phyloP scores from a whole-genome alignment of 2,888 invertebrate species.

The Hylaea fasciaria region DNA sequence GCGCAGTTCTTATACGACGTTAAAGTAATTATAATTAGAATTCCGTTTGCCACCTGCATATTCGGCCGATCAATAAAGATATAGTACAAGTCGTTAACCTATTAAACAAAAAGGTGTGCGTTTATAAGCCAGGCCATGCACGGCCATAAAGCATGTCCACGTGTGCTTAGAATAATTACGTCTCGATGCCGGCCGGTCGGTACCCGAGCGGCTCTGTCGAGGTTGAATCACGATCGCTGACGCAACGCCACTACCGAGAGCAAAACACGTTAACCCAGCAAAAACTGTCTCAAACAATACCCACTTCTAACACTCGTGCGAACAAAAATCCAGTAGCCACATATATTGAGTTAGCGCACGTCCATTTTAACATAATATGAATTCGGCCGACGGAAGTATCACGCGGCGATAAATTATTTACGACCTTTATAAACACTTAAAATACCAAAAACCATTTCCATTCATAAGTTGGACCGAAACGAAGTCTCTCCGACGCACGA shows the following conservation, averaged over 20 bases:
- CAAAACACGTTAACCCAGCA: slow-evolving; percentile 51
- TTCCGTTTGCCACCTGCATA: slow-evolving; percentile 48
- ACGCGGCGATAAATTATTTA: slow-evolving; percentile 82
- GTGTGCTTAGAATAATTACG: slow-evolving; percentile 81
- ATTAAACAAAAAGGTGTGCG: slow-evolving; percentile 74
- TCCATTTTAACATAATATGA: slow-evolving; percentile 71
- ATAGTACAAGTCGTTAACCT: slow-evolving; percentile 73
- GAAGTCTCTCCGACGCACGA: slow-evolving; percentile 74
- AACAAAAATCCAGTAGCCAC: slow-evolving; percentile 78
- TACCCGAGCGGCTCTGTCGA: slow-evolving; percentile 62
- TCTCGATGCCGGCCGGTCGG: slow-evolving; percentile 54
- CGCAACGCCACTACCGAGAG: slow-evolving; percentile 61
- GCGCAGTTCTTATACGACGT: slow-evolving; percentile 31
- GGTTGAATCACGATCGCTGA: slow-evolving; percentile 72
- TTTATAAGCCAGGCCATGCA: slow-evolving; percentile 71
- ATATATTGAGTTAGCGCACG: slow-evolving; percentile 61
- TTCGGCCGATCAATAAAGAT: slow-evolving; percentile 69
- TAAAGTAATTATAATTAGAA: slow-evolving; percentile 33
- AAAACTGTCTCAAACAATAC: slow-evolving; percentile 49
- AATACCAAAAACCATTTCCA: slow-evolving; percentile 83
- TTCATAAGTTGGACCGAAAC: slow-evolving; percentile 78
- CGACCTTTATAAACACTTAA: slow-evolving; percentile 82
- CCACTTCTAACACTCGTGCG: slow-evolving; percentile 47
- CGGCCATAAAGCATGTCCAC: slow-evolving; percentile 75
- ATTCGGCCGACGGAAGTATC: slow-evolving; percentile 81